A percentile compares a stretch with the other conserved stretches of the same genome.
phyloP scores from a whole-genome alignment of 2,888 invertebrate genomes.

The Smittia sp. region DNA sequence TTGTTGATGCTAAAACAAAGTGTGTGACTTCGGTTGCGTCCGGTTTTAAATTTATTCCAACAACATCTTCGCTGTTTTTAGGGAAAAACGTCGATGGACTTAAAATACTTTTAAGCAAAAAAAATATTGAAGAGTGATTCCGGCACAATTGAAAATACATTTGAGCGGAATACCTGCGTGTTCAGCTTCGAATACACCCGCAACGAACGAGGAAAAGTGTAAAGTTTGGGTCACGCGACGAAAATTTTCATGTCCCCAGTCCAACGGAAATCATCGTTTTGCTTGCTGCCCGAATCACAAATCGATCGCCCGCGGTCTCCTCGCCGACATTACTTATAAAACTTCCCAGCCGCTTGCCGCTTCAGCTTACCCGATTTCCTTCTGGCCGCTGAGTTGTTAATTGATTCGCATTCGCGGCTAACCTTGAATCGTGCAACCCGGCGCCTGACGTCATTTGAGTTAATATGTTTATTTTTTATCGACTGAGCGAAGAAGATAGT shows the following conservation, averaged over 20 bases:
- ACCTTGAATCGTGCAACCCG: slow-evolving; percentile 15
- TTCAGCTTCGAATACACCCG: neutral
- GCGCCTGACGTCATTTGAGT: slow-evolving; percentile 35
- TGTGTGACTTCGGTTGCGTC: neutral
- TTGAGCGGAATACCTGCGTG: neutral
- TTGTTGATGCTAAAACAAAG: no score
- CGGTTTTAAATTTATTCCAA: neutral
- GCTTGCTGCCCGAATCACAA: no score
- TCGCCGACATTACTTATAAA: neutral
- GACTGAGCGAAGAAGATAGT: slow-evolving; percentile 14
- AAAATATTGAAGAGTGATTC: no score
- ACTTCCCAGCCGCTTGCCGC: neutral
- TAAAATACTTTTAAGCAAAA: no score
- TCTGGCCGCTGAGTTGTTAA: neutral
- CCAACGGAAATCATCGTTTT: no score
- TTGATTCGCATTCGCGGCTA: neutral
- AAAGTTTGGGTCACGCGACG: neutral
- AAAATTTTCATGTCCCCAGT: no score
- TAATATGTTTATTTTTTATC: slow-evolving; percentile 37
- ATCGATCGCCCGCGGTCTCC: no score
- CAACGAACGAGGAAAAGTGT: neutral
- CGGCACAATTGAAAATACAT: neutral
- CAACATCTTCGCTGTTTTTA: neutral
- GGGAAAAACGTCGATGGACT: neutral
- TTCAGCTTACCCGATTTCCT: neutral